Evolutionary conservation across 2,797 vertebrate genomes (phyloP).

Genomic region (Dendrocincla fuliginosa): DNA sequence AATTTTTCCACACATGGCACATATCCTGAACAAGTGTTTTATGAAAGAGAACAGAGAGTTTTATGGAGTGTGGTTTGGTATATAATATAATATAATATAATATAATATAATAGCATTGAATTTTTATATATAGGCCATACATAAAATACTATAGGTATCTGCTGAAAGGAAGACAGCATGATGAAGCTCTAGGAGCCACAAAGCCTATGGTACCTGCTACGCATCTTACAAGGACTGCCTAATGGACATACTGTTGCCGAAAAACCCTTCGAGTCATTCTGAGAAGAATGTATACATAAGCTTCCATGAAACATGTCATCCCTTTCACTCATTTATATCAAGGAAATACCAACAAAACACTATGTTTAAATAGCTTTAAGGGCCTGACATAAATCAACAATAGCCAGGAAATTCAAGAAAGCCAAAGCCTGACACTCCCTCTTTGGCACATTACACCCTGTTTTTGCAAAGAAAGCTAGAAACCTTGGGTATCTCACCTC

Average conservation of each 20-base stretch:
- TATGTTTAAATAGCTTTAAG: slow-evolving; percentile 34
- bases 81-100: not conserved
- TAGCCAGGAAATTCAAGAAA: slow-evolving; percentile 55
- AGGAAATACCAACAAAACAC: slow-evolving; percentile 46
- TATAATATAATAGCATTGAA: not conserved
- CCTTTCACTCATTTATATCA: slow-evolving; percentile 9
- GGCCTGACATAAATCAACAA: slow-evolving; percentile 55
- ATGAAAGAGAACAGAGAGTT: not conserved
- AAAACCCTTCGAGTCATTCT: not conserved
- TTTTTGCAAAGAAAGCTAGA: not conserved
- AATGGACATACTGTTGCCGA: not conserved
- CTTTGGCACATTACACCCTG: slow-evolving; percentile 1
- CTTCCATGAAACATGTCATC: slow-evolving; percentile 18
- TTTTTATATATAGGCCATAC: not conserved
- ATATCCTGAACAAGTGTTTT: not conserved
- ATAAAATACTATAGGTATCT: not conserved
- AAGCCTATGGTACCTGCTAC: not conserved
- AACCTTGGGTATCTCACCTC: not conserved
- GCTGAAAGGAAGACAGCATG: not conserved
- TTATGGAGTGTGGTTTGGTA: not conserved
- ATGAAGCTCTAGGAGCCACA: not conserved
- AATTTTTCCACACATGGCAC: not conserved
- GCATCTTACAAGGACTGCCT: not conserved
- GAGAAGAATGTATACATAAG: slow-evolving; percentile 5
- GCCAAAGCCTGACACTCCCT: not conserved